phyloP scores from a whole-genome alignment of 2,888 invertebrate species.

The Pyrochroa serraticornis region DNA sequence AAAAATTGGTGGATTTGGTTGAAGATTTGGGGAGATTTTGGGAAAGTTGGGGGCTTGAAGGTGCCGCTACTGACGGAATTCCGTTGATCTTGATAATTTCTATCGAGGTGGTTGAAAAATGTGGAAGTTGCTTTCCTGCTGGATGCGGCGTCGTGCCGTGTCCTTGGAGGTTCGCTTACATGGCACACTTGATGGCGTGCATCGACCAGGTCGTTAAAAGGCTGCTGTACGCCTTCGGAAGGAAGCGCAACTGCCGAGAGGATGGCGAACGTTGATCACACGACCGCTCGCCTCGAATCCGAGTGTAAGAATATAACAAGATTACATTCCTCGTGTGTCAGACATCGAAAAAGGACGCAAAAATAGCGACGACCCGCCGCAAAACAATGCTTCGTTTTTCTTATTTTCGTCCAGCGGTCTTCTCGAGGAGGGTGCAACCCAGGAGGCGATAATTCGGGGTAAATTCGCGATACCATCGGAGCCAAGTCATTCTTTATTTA shows the following conservation, averaged over 20 bases:
- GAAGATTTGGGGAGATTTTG: too few relatives aligned
- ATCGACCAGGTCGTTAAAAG: conserved; percentile 27
- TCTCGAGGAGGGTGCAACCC: not conserved
- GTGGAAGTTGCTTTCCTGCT: too few relatives aligned
- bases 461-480: too few relatives aligned
- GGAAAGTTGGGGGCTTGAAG: too few relatives aligned
- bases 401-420: conserved; percentile 32
- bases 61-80: too few relatives aligned
- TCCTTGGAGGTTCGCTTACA: conserved; percentile 24
- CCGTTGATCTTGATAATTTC: too few relatives aligned
- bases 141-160: not conserved
- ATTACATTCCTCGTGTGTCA: conserved; percentile 46
- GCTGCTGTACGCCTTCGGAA: conserved; percentile 21
- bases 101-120: too few relatives aligned
- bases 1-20: too few relatives aligned
- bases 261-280: conserved; percentile 8
- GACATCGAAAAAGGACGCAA: conserved; percentile 42
- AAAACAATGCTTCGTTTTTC: conserved; percentile 44
- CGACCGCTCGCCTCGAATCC: conserved; percentile 7
- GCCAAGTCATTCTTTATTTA: conserved; percentile 20
- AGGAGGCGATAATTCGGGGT: too few relatives aligned
- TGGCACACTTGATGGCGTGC: conserved; percentile 25
- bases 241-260: conserved; percentile 10
- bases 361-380: conserved; percentile 41
- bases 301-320: conserved; percentile 46